Conservation (phyloP, 35 echinoderm and acorn worm genomes). For the Hemicentrotus pulcherrimus region DNA sequence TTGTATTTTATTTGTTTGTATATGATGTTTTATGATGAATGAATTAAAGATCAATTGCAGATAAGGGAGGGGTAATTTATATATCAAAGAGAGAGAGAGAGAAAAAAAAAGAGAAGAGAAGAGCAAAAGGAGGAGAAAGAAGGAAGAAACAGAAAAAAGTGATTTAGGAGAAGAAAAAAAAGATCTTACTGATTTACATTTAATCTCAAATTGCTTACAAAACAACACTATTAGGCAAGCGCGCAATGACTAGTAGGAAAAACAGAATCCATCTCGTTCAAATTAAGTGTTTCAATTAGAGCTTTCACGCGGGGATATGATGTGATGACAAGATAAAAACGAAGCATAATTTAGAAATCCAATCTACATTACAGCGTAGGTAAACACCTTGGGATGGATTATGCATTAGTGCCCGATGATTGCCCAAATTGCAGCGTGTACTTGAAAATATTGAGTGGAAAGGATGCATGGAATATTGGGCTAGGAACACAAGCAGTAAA, state of each 20-base stretch:
- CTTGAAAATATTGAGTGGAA: slow-evolving; percentile 11
- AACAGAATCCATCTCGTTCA: background rate
- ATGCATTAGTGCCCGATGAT: slow-evolving; percentile 29
- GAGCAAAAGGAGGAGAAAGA: too few relatives aligned
- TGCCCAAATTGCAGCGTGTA: slow-evolving; percentile 27
- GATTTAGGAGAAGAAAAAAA: background rate
- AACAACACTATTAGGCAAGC: background rate
- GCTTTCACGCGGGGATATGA: background rate
- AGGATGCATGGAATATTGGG: slow-evolving; percentile 39
- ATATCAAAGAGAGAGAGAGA: too few relatives aligned
- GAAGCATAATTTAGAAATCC: slow-evolving; percentile 46
- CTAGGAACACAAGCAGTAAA: slow-evolving; percentile 40
- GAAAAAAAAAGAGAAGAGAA: too few relatives aligned
- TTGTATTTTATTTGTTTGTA: too few relatives aligned
- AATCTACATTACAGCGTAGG: slow-evolving; percentile 27
- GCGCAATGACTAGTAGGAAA: background rate
- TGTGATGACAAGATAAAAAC: slow-evolving; percentile 43
- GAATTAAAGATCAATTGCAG: too few relatives aligned
- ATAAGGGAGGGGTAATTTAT: too few relatives aligned
- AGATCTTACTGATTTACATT: background rate
- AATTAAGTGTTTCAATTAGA: slow-evolving; percentile 48
- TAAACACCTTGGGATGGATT: slow-evolving; percentile 19
- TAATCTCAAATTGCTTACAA: background rate
- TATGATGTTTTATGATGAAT: too few relatives aligned
- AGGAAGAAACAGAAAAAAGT: too few relatives aligned